These are phyloP conservation scores for Coptodon rendalli DNA, from an alignment of 2,113 vertebrate genomes.

Conservation along the genomic window DNA sequence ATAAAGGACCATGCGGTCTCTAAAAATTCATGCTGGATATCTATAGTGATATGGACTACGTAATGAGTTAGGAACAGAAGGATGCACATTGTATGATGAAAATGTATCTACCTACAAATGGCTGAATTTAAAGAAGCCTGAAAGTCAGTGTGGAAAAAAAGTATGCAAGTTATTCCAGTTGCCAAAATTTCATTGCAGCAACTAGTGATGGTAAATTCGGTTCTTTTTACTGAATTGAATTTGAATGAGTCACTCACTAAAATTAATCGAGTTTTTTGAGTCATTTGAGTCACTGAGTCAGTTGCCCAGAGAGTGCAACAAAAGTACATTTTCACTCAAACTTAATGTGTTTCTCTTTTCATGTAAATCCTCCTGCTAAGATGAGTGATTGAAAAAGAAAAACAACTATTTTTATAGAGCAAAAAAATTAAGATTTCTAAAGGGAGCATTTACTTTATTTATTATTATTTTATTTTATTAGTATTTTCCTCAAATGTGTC, in stretches of 20 bases:
- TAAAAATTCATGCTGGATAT: background rate
- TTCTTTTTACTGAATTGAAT: too few relatives aligned
- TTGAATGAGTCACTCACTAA: too few relatives aligned
- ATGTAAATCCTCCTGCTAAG: background rate
- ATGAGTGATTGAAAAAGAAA: background rate
- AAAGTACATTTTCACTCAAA: too few relatives aligned
- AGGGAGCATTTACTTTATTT: too few relatives aligned
- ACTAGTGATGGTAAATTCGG: too few relatives aligned
- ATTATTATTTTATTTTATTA: too few relatives aligned
- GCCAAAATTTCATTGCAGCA: too few relatives aligned
- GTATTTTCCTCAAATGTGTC: too few relatives aligned
- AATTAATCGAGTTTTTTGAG: too few relatives aligned
- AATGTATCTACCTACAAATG: background rate
- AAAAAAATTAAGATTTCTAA: background rate
- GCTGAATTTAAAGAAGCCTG: background rate
- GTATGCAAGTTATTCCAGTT: background rate
- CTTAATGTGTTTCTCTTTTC: background rate
- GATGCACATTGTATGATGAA: background rate
- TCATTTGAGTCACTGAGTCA: too few relatives aligned
- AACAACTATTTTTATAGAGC: background rate
- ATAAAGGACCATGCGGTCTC: background rate
- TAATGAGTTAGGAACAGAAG: background rate
- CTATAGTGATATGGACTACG: background rate
- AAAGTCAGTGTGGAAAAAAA: background rate
- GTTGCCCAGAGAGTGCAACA: too few relatives aligned